These are phyloP conservation scores for Pseudomyrmex concolor DNA, from an alignment of 1,140 invertebrate genomes.

Conservation along the genomic window DNA sequence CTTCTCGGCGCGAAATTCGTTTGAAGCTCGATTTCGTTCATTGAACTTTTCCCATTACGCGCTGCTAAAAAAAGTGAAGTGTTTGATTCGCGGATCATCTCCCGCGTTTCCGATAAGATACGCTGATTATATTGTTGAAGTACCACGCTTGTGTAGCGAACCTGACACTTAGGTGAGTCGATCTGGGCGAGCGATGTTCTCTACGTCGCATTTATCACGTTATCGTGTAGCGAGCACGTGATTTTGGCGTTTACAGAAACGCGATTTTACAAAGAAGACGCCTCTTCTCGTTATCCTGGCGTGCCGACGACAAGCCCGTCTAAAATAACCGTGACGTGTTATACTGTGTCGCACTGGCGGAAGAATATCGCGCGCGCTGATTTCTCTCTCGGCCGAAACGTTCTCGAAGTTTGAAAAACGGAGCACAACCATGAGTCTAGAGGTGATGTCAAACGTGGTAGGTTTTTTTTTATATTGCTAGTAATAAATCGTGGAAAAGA, in stretches of 20 bases:
- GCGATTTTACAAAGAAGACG: not conserved
- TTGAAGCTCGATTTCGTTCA: not conserved
- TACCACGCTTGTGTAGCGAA: not conserved
- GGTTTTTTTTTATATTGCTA: conserved; percentile 13
- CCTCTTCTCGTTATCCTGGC: not conserved
- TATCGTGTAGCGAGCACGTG: not conserved
- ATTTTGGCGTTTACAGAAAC: not conserved
- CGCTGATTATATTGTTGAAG: conserved; percentile 40
- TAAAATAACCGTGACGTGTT: conserved; percentile 67
- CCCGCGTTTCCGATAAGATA: not conserved
- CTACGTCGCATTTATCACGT: not conserved
- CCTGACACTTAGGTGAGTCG: not conserved
- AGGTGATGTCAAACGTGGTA: conserved; percentile 40
- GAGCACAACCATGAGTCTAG: not conserved
- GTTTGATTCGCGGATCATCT: too few relatives aligned
- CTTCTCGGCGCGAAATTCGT: not conserved
- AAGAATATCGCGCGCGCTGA: conserved; percentile 6
- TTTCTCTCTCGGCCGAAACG: not conserved
- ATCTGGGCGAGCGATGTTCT: not conserved
- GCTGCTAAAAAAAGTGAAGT: not conserved
- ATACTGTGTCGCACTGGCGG: not conserved
- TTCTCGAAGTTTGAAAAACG: not conserved
- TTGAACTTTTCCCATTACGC: not conserved
- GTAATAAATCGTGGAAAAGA: not conserved
- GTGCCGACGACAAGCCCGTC: not conserved